Conservation (phyloP, 1,140 invertebrate species). For the Akabosia matsudoensis region DNA sequence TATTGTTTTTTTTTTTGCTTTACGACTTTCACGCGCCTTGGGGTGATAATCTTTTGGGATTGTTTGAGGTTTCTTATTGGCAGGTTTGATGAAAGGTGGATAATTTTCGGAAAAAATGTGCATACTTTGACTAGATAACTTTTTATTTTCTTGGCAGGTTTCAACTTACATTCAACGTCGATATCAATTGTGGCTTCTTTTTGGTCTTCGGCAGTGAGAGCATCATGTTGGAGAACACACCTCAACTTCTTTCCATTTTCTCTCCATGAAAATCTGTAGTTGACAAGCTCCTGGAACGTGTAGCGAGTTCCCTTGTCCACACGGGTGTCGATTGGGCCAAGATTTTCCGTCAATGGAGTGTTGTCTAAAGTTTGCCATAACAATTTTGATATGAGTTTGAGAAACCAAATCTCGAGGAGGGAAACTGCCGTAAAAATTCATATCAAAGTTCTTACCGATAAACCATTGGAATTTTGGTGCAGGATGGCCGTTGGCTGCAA, state of each 20-base stretch:
- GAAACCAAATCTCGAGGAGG: too few relatives aligned
- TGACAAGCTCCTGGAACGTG: conserved; percentile 38
- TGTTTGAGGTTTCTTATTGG: too few relatives aligned
- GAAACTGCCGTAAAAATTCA: too few relatives aligned
- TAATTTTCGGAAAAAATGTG: not conserved
- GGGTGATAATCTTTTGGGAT: not conserved
- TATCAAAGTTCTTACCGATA: conserved; percentile 35
- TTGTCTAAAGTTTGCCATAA: conserved; percentile 32
- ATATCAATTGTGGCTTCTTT: conserved; percentile 35
- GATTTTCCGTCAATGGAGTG: conserved; percentile 16
- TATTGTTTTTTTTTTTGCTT: too few relatives aligned
- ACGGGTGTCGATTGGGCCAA: conserved; percentile 22
- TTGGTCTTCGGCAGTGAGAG: conserved; percentile 24
- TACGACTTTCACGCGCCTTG: conserved; percentile 6
- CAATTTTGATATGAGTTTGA: too few relatives aligned
- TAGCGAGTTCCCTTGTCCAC: not conserved
- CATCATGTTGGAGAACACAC: conserved; percentile 42
- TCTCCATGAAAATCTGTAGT: conserved; percentile 32
- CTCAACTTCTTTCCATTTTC: conserved; percentile 42
- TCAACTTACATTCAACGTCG: conserved; percentile 41
- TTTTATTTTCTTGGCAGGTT: not conserved
- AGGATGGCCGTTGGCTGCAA: conserved; percentile 35
- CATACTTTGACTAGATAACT: too few relatives aligned
- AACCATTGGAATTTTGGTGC: conserved; percentile 43
- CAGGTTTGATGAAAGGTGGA: too few relatives aligned